Conservation (phyloP, 2,797 vertebrate species). For the Leptoclinus maculatus region DNA sequence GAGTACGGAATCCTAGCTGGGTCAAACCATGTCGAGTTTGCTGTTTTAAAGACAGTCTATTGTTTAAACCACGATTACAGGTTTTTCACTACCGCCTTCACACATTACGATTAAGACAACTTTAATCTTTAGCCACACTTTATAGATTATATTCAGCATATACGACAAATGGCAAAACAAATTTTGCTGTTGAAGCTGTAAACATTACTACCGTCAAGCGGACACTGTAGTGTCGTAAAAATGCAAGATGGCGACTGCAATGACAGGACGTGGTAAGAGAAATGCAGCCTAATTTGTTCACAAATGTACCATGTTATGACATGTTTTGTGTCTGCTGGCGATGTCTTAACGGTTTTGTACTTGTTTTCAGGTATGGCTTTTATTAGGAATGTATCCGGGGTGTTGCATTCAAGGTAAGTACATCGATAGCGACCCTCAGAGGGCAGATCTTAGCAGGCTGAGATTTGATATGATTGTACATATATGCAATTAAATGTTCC, state of each 20-base stretch:
- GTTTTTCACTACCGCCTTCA: accelerated
- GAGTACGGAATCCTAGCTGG: slow-evolving; percentile 60
- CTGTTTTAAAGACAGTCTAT: accelerated
- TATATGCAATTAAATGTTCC: no score
- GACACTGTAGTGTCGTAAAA: slow-evolving; percentile 30
- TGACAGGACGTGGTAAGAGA: slow-evolving; percentile 77
- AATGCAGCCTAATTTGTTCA: accelerated
- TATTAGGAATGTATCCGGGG: slow-evolving; percentile 61
- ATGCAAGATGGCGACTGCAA: slow-evolving; percentile 78
- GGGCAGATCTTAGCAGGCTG: not conserved
- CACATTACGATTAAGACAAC: accelerated
- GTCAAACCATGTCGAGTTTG: slow-evolving; percentile 21
- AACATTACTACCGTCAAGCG: slow-evolving; percentile 63
- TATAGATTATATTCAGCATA: accelerated
- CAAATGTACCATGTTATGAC: accelerated
- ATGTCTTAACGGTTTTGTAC: accelerated
- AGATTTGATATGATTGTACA: not conserved
- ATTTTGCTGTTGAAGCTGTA: accelerated
- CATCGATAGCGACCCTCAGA: accelerated
- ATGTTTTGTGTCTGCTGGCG: accelerated
- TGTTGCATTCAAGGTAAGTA: slow-evolving; percentile 73
- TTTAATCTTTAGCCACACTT: accelerated
- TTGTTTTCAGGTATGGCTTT: slow-evolving; percentile 65
- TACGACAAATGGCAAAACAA: accelerated
- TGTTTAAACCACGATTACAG: not conserved